Conservation (phyloP, 2,113 vertebrate species). For the Blennius ocellaris region DNA sequence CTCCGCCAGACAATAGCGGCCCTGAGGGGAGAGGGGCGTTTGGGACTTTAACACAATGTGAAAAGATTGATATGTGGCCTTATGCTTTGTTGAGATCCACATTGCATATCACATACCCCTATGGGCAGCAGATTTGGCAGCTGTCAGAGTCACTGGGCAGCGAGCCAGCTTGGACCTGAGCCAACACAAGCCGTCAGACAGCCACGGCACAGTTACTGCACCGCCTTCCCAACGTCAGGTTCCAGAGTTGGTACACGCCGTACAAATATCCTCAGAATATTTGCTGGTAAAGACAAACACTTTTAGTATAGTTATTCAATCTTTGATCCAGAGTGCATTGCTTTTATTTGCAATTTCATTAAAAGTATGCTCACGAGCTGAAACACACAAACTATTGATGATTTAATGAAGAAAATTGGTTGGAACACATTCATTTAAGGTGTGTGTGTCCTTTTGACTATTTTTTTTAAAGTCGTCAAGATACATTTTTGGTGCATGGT, state of each 20-base stretch:
- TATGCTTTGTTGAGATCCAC: slow-evolving; percentile 50
- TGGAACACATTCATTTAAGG: no score
- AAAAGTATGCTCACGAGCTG: no score
- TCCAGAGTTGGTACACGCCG: neutral
- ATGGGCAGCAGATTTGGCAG: slow-evolving; percentile 52
- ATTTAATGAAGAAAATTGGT: no score
- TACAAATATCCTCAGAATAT: neutral
- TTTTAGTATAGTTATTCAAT: neutral
- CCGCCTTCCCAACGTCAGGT: neutral
- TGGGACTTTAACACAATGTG: slow-evolving; percentile 40
- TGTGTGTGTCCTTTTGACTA: no score
- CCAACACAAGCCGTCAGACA: slow-evolving; percentile 33
- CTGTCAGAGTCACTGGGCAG: slow-evolving; percentile 18
- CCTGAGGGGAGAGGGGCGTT: slow-evolving; percentile 18
- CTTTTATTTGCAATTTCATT: no score
- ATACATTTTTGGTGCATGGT: no score
- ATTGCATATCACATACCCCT: slow-evolving; percentile 17
- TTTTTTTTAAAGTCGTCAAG: no score
- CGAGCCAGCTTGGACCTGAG: neutral
- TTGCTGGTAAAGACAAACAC: neutral
- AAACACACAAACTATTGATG: no score
- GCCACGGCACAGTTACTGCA: neutral
- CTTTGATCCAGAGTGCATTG: neutral
- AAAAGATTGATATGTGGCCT: slow-evolving; percentile 53
- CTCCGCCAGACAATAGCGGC: slow-evolving; percentile 26